A percentile compares a stretch with the other conserved stretches of the same genome.
phyloP scores from a whole-genome alignment of 2,888 invertebrate species.

The Cephus rjabovi region DNA sequence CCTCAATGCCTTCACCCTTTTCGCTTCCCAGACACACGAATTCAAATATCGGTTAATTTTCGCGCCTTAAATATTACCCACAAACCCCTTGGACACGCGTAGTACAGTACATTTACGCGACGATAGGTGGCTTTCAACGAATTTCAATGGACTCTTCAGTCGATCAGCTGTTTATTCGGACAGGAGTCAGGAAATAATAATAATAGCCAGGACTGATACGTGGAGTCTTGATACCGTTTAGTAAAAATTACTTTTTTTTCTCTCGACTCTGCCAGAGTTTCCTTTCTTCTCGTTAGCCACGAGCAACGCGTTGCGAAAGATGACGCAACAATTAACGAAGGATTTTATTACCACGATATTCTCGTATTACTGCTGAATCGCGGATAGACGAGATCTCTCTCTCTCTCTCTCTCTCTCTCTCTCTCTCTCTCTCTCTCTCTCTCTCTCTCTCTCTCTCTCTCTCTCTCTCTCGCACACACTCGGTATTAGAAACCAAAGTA shows the following conservation, averaged over 20 bases:
- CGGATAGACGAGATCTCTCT: slow-evolving; percentile 21
- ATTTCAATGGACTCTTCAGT: fast-evolving
- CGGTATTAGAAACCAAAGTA: slow-evolving; percentile 2
- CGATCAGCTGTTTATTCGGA: too few species aligned
- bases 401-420: slow-evolving; percentile 5
- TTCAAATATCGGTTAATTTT: too few species aligned
- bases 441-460: too few species aligned
- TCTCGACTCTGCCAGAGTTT: background rate
- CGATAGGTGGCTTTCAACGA: too few species aligned
- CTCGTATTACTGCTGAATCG: slow-evolving; percentile 58
- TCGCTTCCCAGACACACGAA: fast-evolving
- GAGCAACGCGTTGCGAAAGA: slow-evolving; percentile 8
- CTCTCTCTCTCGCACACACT: background rate
- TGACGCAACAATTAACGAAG: slow-evolving; percentile 56
- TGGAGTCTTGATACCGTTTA: too few species aligned
- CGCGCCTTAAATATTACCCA: too few species aligned
- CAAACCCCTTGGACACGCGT: too few species aligned
- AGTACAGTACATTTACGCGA: too few species aligned
- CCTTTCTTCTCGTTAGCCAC: slow-evolving; percentile 22
- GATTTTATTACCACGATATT: slow-evolving; percentile 56
- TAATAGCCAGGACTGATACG: too few species aligned
- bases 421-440: slow-evolving; percentile 17
- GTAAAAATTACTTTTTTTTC: background rate
- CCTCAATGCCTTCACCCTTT: too few species aligned
- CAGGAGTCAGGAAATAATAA: too few species aligned